Evolutionary conservation across 2,888 invertebrate species (phyloP), one percentile per base, ranked within the genome.

Genomic region (Diaperis boleti): DNA sequence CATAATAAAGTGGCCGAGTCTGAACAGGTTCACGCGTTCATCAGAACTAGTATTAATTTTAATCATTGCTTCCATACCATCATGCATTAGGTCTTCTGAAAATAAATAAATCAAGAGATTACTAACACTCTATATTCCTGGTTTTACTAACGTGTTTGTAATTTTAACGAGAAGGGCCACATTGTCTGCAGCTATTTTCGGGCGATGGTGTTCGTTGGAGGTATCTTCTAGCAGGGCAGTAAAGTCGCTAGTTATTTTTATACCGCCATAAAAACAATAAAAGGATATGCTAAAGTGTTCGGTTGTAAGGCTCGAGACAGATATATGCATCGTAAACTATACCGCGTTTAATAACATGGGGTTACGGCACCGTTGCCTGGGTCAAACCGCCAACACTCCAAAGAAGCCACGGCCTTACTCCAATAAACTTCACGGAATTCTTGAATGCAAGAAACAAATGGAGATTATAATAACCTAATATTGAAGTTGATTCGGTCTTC

Each of bases 1-100:
- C 52, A 52, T 59, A 59, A 56, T 62, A 62, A 64, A 64, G 61
- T 55, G 52, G 41, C 52, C 55, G 39, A 50, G 47, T 63, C 62
- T 55, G 60, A 62, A 59, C 65, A 59, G 59, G 62, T 65, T 56
- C 65, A 11, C 18, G 56, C 56, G 14, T 42, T 41, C 42, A 50
- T 60, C 45, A 33, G 18, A 17, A n/a, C 10, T 35, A 18, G 10
- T 7, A 52, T 52, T 39, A 52, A 60, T 45, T 54, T 54, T 59
- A 42, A 59, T 59, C 50, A 50, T 54, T 47, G 14, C 39, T 15
- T n/a, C 17, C 13, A 52, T 42, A 42, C n/a, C 3, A 20, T 17
- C 41, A 20, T 18, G 20, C 41, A 18, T 18, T 15, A 18, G 41
- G 2, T 8, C 41, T 39, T 15, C 39, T n/a, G 18, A 18, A 18